Conservation (phyloP, 1,140 invertebrate genomes). For the Conus ventricosus region DNA sequence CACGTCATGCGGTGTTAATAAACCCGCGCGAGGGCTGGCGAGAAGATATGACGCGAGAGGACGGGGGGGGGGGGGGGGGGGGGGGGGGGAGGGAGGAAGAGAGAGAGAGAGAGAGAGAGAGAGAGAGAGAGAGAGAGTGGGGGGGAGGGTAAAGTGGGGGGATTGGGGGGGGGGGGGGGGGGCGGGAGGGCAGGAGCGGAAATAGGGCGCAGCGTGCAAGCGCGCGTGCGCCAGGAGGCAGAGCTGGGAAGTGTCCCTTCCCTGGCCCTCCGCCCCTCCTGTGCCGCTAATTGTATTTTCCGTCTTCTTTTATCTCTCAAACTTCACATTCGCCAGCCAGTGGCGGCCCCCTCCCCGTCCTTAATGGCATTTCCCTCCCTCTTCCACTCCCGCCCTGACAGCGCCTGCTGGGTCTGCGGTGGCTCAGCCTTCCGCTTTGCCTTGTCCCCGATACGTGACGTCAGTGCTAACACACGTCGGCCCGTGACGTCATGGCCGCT, state of each 20-base stretch:
- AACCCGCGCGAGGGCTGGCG: conserved; percentile 17
- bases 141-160: background rate
- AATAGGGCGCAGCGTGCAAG: conserved; percentile 32
- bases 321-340: background rate
- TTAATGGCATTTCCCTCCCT: background rate
- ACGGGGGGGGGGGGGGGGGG: too few species aligned
- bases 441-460: background rate
- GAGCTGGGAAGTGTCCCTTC: background rate
- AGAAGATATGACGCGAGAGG: conserved; percentile 17
- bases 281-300: conserved; percentile 26
- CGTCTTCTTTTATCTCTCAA: conserved; percentile 30
- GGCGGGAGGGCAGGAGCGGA: background rate
- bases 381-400: background rate
- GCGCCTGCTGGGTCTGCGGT: background rate
- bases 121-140: background rate
- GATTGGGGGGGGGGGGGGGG: background rate
- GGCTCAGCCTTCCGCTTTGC: conserved; percentile 17
- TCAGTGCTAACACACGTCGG: background rate
- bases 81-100: background rate
- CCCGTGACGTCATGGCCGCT: too few species aligned
- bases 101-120: background rate
- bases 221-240: background rate
- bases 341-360: background rate
- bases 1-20: conserved; percentile 34
- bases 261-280: background rate